A percentile compares a stretch with the other conserved stretches of the same genome.
These are phyloP conservation scores for Leucozona laternaria DNA, from an alignment of 2,888 invertebrate species.

Conservation along the genomic window DNA sequence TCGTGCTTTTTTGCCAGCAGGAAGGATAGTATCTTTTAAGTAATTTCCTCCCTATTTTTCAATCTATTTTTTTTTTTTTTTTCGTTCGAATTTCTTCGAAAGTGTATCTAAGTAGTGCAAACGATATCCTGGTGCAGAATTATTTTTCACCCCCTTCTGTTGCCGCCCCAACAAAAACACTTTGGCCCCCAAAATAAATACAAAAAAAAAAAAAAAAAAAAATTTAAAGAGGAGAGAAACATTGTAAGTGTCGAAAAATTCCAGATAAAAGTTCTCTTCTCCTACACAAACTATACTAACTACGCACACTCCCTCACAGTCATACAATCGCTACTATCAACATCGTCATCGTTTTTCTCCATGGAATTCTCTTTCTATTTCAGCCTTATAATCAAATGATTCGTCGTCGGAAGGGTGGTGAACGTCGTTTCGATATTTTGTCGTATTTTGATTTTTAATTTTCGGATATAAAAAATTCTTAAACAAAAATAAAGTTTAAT, in stretches of 20 bases:
- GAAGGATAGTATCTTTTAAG: slow-evolving; percentile 38
- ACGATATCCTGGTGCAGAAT: slow-evolving; percentile 60
- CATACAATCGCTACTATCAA: slow-evolving; percentile 48
- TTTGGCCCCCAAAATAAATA: slow-evolving; percentile 29
- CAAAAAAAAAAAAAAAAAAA: slow-evolving; percentile 24
- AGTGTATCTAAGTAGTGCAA: slow-evolving; percentile 58
- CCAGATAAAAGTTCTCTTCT: slow-evolving; percentile 56
- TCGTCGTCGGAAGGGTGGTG: slow-evolving; percentile 69
- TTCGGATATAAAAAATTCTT: slow-evolving; percentile 51
- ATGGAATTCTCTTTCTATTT: slow-evolving; percentile 50
- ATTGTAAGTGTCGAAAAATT: slow-evolving; percentile 44
- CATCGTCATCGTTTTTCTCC: slow-evolving; percentile 45
- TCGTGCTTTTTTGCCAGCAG: slow-evolving; percentile 37
- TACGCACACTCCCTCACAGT: slow-evolving; percentile 74
- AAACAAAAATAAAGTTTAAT: not conserved
- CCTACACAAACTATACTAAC: slow-evolving; percentile 58
- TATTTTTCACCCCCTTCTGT: slow-evolving; percentile 8
- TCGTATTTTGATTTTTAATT: slow-evolving; percentile 70
- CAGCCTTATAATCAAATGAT: slow-evolving; percentile 60
- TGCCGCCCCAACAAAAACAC: slow-evolving; percentile 17
- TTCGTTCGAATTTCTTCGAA: not conserved
- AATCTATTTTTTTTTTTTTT: not conserved
- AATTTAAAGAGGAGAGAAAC: not conserved
- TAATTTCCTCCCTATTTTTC: slow-evolving; percentile 41
- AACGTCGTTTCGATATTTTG: slow-evolving; percentile 63